These are phyloP conservation scores for Tiphia femorata DNA, from an alignment of 2,888 invertebrate species.

Conservation along the genomic window DNA sequence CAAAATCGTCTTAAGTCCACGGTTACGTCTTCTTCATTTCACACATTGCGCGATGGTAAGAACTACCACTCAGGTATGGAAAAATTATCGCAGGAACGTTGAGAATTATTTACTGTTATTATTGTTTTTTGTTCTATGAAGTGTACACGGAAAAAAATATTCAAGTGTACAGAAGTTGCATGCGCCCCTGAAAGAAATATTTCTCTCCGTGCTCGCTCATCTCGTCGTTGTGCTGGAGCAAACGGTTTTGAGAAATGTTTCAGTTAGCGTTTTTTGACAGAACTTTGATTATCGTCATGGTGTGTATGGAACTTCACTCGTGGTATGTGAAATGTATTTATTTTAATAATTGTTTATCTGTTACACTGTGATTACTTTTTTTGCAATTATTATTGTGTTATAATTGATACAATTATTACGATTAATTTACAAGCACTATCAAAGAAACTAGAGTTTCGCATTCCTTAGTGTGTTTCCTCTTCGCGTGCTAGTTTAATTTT, in stretches of 20 bases:
- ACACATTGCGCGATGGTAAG: conserved; percentile 50
- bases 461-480: conserved; percentile 36
- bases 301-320: too few species aligned
- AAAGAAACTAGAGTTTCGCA: conserved; percentile 27
- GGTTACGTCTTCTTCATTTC: conserved; percentile 54
- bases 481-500: conserved; percentile 23
- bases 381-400: conserved; percentile 2
- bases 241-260: conserved; percentile 18
- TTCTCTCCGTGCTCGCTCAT: conserved; percentile 27
- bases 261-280: background rate
- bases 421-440: background rate
- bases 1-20: conserved; percentile 43
- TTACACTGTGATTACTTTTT: conserved; percentile 17
- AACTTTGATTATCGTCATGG: too few species aligned
- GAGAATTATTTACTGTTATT: conserved; percentile 32
- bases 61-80: conserved; percentile 62
- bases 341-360: conserved; percentile 20
- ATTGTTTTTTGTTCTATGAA: conserved; percentile 15
- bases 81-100: conserved; percentile 26
- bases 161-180: background rate
- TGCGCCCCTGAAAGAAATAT: conserved; percentile 14
- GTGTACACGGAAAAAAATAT: conserved; percentile 35
- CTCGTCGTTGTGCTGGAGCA: conserved; percentile 36
- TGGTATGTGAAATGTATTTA: background rate
- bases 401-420: conserved; percentile 5